Percentiles rank a stretch among this genome's conserved stretches.
Evolutionary conservation across 53 echinoderm and acorn worm species (phyloP).

Genomic region (Mesocentrotus franciscanus): DNA sequence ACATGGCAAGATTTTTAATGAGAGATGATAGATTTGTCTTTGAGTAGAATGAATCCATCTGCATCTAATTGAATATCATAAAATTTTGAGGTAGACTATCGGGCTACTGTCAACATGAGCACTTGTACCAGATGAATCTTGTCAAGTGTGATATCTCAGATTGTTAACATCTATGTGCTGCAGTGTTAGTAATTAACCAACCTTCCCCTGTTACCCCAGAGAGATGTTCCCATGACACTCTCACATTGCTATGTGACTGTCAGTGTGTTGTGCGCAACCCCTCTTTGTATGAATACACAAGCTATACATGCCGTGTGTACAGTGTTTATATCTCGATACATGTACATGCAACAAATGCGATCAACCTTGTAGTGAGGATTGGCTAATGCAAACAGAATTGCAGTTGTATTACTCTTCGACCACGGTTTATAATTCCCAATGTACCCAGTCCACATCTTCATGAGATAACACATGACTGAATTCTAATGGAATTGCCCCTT

Average conservation of each 20-base stretch:
- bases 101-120: neutral
- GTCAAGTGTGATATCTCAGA: neutral
- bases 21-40: neutral
- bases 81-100: neutral
- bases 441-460: neutral
- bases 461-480: neutral
- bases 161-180: neutral
- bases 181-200: neutral
- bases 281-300: neutral
- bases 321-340: neutral
- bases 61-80: neutral
- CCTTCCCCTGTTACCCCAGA: neutral
- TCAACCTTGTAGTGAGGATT: neutral
- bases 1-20: neutral
- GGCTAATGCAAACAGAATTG: neutral
- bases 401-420: neutral
- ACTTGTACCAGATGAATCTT: neutral
- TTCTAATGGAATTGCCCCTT: conserved; percentile 1
- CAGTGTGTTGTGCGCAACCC: neutral
- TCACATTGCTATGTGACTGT: neutral
- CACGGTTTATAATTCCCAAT: neutral
- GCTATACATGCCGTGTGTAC: neutral
- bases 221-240: neutral
- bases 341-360: neutral
- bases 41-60: neutral